phyloP scores from a whole-genome alignment of 2,113 vertebrate species.

The Cyanocitta stelleri region DNA sequence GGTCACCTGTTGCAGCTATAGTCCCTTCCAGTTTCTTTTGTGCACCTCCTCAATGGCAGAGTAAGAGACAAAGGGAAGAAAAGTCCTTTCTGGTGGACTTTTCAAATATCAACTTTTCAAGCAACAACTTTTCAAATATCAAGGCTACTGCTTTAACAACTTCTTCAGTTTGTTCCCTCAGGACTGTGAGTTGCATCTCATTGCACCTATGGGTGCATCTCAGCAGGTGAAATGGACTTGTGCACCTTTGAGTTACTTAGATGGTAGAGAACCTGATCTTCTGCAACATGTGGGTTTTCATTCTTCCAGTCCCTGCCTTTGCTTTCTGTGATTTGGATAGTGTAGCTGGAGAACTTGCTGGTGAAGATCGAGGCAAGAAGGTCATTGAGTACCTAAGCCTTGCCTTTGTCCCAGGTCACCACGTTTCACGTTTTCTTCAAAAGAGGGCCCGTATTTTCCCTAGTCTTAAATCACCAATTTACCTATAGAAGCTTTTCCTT shows the following conservation, averaged over 20 bases:
- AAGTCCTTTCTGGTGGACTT: neutral
- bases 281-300: accelerated
- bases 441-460: neutral
- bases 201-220: neutral
- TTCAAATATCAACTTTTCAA: neutral
- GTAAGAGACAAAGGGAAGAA: accelerated
- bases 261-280: neutral
- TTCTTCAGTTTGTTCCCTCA: neutral
- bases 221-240: neutral
- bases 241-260: neutral
- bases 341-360: neutral
- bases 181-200: neutral
- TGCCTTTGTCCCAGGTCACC: neutral
- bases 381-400: neutral
- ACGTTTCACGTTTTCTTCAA: accelerated
- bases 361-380: neutral
- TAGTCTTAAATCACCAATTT: neutral
- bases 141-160: neutral
- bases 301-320: neutral
- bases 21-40: neutral
- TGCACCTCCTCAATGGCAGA: neutral
- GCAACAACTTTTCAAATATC: neutral
- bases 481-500: neutral
- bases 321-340: neutral
- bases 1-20: neutral